Percentiles rank a stretch among this genome's conserved stretches.
phyloP scores from a whole-genome alignment of 1,140 invertebrate genomes.

The Potamilus streckersoni region DNA sequence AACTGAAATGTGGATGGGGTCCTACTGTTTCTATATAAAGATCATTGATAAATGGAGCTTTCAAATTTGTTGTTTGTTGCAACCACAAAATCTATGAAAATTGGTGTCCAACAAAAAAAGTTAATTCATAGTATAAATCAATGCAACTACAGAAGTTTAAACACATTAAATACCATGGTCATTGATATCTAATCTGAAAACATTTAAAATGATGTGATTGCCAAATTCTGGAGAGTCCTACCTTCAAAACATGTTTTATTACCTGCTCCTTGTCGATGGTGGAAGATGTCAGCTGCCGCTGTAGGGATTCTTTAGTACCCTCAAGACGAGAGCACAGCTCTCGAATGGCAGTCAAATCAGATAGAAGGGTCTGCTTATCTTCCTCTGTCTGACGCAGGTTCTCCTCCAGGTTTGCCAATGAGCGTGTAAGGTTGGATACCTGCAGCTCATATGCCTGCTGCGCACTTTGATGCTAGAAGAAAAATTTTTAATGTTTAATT shows the following conservation, averaged over 20 bases:
- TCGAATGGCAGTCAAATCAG: conserved; percentile 62
- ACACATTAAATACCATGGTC: too few species aligned
- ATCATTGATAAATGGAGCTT: too few species aligned
- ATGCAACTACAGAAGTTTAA: too few species aligned
- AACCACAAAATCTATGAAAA: too few species aligned
- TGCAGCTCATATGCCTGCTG: conserved; percentile 66
- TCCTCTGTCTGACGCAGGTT: conserved; percentile 59
- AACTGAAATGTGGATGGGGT: too few species aligned
- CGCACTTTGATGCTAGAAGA: conserved; percentile 55
- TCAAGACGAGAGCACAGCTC: conserved; percentile 65
- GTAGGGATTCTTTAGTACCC: conserved; percentile 61
- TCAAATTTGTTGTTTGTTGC: too few species aligned
- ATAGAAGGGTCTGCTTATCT: conserved; percentile 59
- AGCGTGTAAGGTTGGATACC: conserved; percentile 62
- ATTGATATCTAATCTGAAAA: too few species aligned
- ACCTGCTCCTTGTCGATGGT: conserved; percentile 67
- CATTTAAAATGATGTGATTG: too few species aligned
- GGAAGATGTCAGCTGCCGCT: conserved; percentile 60
- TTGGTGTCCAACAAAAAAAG: too few species aligned
- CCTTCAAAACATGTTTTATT: not conserved
- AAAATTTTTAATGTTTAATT: not conserved
- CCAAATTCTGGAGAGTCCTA: too few species aligned
- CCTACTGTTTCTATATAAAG: too few species aligned
- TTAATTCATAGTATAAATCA: too few species aligned
- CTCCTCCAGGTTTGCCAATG: conserved; percentile 62